These are phyloP conservation scores for Micromussa lordhowensis DNA, from an alignment of 92 coral and sea anemone species.

Conservation along the genomic window DNA sequence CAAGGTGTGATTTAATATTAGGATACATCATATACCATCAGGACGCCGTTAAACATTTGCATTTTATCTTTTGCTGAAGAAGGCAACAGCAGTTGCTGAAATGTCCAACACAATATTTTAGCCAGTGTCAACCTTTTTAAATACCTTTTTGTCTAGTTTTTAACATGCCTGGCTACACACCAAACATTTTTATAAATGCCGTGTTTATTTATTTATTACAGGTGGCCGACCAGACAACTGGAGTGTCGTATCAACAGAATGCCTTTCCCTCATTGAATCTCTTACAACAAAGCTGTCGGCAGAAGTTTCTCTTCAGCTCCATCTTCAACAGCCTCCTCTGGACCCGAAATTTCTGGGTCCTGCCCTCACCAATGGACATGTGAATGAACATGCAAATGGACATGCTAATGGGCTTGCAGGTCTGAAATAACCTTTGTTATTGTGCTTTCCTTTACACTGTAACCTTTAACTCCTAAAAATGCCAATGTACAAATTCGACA, in stretches of 20 bases:
- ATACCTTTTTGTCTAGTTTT: no score
- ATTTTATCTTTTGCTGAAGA: no score
- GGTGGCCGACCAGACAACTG: conserved; percentile 97
- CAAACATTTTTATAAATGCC: no score
- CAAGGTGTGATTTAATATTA: no score
- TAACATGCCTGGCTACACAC: no score
- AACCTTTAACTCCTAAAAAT: not conserved
- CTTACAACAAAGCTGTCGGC: conserved; percentile 71
- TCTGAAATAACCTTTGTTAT: not conserved
- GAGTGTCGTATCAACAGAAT: conserved; percentile 82
- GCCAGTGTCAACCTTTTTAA: no score
- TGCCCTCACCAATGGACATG: conserved; percentile 1
- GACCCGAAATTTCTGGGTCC: conserved; percentile 26
- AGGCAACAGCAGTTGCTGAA: no score
- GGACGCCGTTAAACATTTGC: no score
- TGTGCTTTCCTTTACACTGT: not conserved
- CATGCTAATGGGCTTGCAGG: not conserved
- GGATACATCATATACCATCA: no score
- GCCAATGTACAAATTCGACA: not conserved
- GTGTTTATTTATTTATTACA: no score
- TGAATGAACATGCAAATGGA: conserved; percentile 23
- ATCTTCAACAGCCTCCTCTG: conserved; percentile 58
- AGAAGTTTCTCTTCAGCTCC: conserved; percentile 65
- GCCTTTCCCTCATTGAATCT: conserved; percentile 72
- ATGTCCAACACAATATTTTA: no score